Evolutionary conservation across 2,113 vertebrate genomes (phyloP), one percentile per base, ranked within the genome.

Genomic region (Nestor notabilis): DNA sequence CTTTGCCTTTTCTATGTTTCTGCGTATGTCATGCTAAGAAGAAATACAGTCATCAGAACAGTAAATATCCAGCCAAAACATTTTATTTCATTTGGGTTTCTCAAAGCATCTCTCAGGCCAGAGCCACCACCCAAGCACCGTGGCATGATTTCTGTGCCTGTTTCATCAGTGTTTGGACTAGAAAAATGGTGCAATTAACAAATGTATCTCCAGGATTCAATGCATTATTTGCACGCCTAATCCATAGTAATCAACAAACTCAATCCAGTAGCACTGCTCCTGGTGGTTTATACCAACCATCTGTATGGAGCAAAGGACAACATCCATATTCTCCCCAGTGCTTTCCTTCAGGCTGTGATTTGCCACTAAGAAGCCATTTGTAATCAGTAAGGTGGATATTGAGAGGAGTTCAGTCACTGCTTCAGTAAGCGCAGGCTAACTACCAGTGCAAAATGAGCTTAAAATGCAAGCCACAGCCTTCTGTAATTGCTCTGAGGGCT

Each of bases 1-100:
- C 92, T 97, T 95, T 94, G 85, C 86, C 83, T 94, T 97, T 96
- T 92, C 89, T 43, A 1, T 13, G 0, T 29, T 11, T 12, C 66
- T 28, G 66, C 4, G 4, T 44, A 44, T 55, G 28, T 35, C 37
- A 31, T 0, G 19, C 55, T 69, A 19, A 81, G 49, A 72, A 65
- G 31, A 64, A 65, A 35, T 14, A 2, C 1, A 35, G 3, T 35
- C 1, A 27, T 49, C 9, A 17, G n/a, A 69, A 65, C 14, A 87
- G 13, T 4, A 66, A 80, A 7, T 10, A 15, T 64, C 55, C 16
- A 91, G 81, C 83, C 46, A 70, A 33, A 81, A 46, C 5, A 4
- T 41, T 80, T 90, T 33, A 81, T 74, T 47, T 93, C 64, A 55
- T 3, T 13, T 49, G 63, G 11, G 24, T 35, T 53, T 43, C 53